A percentile compares a stretch with the other conserved stretches of the same genome.
Evolutionary conservation across 2,888 invertebrate genomes (phyloP).

Genomic region (Agrotis exclamationis): DNA sequence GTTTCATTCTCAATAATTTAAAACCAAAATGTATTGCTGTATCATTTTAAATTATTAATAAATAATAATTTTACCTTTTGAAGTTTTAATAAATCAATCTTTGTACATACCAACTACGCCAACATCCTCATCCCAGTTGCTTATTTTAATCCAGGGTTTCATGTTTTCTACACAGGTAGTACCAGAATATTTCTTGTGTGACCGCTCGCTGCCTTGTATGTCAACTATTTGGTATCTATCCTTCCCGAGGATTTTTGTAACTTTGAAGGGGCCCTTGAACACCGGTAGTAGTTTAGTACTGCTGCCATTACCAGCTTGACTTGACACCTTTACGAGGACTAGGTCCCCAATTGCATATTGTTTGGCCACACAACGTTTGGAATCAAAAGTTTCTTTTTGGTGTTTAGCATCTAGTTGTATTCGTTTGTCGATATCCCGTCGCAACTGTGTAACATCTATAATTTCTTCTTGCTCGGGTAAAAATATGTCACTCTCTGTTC

Average conservation of each 20-base stretch:
- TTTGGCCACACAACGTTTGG: slow-evolving; percentile 3
- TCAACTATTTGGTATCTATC: no score
- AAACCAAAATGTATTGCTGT: no score
- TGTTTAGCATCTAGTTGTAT: background rate
- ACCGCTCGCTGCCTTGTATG: no score
- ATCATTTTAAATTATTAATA: no score
- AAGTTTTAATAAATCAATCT: background rate
- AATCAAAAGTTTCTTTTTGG: background rate
- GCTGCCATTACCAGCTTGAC: background rate
- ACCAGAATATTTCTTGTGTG: no score
- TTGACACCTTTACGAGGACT: background rate
- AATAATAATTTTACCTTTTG: no score
- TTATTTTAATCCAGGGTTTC: no score
- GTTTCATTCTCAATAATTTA: no score
- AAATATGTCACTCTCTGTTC: background rate
- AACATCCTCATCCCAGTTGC: background rate
- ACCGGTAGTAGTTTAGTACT: slow-evolving; percentile 2
- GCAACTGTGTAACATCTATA: background rate
- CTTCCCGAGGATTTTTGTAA: background rate
- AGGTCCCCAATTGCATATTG: background rate
- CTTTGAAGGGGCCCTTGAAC: slow-evolving; percentile 1
- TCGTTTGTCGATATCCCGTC: background rate
- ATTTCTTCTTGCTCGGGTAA: slow-evolving; percentile 1
- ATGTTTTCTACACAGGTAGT: no score
- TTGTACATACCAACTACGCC: background rate